Conservation (phyloP, 2,113 vertebrate genomes). For the Melospiza melodia region DNA sequence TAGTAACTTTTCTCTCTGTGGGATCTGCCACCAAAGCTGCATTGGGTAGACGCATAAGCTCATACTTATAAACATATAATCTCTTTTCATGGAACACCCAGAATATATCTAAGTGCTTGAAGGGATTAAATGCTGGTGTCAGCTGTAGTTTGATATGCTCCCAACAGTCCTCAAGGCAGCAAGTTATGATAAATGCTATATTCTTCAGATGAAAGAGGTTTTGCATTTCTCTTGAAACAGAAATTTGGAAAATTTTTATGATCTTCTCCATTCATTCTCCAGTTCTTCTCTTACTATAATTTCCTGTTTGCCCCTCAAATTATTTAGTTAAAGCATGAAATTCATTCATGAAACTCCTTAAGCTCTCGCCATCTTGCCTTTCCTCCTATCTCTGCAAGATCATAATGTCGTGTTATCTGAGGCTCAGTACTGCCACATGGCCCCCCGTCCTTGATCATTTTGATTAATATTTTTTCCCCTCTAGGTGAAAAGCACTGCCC, state of each 20-base stretch:
- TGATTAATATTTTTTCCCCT: not conserved
- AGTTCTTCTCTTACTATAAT: not conserved
- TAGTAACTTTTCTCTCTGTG: not conserved
- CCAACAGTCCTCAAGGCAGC: not conserved
- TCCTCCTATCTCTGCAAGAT: not conserved
- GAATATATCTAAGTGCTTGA: not conserved
- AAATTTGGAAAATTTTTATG: not conserved
- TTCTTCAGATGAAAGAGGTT: not conserved
- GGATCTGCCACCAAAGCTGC: not conserved
- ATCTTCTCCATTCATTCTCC: not conserved
- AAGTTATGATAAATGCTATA: not conserved
- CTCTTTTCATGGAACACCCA: not conserved
- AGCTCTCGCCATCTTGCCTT: not conserved
- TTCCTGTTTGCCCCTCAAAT: not conserved
- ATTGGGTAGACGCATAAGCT: not conserved
- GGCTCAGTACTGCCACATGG: not conserved
- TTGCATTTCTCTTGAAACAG: not conserved
- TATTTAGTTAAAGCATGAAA: not conserved
- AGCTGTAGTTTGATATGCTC: not conserved
- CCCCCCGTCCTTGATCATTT: not conserved
- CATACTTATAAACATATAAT: rapidly evolving
- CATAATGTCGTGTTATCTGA: not conserved
- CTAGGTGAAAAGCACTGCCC: not conserved
- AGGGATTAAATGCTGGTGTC: not conserved
- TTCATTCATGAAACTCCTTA: not conserved